phyloP scores from a whole-genome alignment of 30 jellyfish, hydroid and myxozoan species.

The Aurelia sp. region DNA sequence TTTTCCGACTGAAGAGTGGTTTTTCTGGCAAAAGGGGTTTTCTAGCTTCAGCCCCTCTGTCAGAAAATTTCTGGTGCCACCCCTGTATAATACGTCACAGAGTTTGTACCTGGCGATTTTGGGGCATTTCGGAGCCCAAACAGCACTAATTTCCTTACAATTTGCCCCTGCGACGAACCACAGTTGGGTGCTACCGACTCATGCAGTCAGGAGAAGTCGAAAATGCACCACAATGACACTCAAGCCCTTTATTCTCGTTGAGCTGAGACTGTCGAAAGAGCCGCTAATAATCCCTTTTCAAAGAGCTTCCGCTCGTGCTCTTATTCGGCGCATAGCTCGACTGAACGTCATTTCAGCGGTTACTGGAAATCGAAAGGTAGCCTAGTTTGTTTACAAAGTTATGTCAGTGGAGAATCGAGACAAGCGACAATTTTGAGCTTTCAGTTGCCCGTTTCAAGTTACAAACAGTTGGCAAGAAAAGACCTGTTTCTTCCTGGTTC shows the following conservation, averaged over 20 bases:
- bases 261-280: constrained; percentile 55
- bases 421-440: background rate
- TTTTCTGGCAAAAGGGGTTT: too few relatives aligned
- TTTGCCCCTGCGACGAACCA: constrained; percentile 40
- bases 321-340: constrained; percentile 30
- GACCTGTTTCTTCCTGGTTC: constrained; percentile 13
- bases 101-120: too few relatives aligned
- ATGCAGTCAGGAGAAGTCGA: constrained; percentile 54
- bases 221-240: constrained; percentile 56
- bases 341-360: constrained; percentile 62
- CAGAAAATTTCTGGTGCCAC: too few relatives aligned
- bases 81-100: too few relatives aligned
- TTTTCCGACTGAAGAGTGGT: too few relatives aligned
- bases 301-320: constrained; percentile 76
- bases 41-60: too few relatives aligned
- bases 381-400: constrained; percentile 49
- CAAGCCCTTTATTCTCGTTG: constrained; percentile 50
- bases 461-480: constrained; percentile 7
- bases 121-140: too few relatives aligned
- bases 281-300: constrained; percentile 78
- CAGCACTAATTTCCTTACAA: too few relatives aligned
- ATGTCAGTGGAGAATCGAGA: constrained; percentile 8
- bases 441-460: constrained; percentile 34
- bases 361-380: constrained; percentile 60
- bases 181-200: constrained; percentile 64